These are phyloP conservation scores for Therioaphis trifolii DNA, from an alignment of 2,888 invertebrate genomes.

Conservation along the genomic window DNA sequence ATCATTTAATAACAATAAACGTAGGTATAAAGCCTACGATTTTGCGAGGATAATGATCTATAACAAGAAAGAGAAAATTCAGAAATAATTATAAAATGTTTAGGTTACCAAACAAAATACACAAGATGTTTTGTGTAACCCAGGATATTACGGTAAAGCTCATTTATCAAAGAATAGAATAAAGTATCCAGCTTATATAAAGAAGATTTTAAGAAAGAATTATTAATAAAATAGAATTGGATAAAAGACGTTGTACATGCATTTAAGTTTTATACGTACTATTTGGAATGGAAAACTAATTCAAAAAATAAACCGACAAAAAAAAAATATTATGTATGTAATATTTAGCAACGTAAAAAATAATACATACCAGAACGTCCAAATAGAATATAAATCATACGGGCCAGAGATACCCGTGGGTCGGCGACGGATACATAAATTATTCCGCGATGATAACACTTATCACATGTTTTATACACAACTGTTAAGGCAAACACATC, in stretches of 20 bases:
- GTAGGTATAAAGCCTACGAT: too few relatives aligned
- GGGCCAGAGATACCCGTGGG: neutral
- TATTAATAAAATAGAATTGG: neutral
- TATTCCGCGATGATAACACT: slow-evolving; percentile 31
- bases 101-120: neutral
- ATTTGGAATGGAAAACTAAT: neutral
- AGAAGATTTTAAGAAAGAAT: neutral
- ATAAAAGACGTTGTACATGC: neutral
- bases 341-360: slow-evolving; percentile 41
- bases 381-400: slow-evolving; percentile 35
- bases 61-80: neutral
- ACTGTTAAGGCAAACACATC: neutral
- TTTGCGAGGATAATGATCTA: too few relatives aligned
- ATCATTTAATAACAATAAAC: too few relatives aligned
- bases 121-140: neutral
- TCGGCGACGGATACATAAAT: slow-evolving; percentile 24
- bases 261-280: neutral
- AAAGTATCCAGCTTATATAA: neutral
- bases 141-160: neutral
- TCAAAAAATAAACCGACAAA: neutral
- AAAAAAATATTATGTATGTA: neutral
- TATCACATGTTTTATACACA: slow-evolving; percentile 47
- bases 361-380: slow-evolving; percentile 8
- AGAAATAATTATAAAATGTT: neutral
- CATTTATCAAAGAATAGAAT: neutral